Evolutionary conservation across 2,888 invertebrate genomes (phyloP), one percentile per base, ranked within the genome.

Genomic region (Ellobium chinense): DNA sequence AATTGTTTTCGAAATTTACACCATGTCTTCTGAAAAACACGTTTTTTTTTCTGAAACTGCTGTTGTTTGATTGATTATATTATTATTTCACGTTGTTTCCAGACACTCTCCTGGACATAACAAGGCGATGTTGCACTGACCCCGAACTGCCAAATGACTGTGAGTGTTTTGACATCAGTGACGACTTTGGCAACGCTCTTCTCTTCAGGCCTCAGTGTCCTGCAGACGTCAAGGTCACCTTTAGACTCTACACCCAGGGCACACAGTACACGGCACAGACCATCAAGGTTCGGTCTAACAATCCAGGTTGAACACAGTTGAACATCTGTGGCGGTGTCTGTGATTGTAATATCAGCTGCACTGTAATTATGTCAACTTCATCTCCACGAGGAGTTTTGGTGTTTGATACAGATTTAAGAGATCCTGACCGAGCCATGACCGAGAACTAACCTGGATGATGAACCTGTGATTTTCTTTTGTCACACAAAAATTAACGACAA

Each of bases 171-270:
- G 73, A 73, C 36, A 73, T 73, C 36, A 37, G 37, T 39, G 31
- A 31, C 34, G 73, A 58, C 34, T 81, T 66, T 73, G 78, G 78
- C 65, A 81, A 81, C 78, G 73, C 78, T 54, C 56, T 73, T 54
- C 73, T 37, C 36, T 73, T 78, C 54, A 72, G 65, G 18, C 81
- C 81, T 0, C 24, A 54, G 37, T 81, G 78, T 31, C 81, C 81
- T 4, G 24, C 56, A 1, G 18, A 63, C 24, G 46, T 73, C 56
- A 31, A 62, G 12, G 66, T 81, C 46, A 58, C 31, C 34, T 70
- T 80, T 74, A 21, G 21, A 29, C 75, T 80, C 24, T 80, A 39
- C 75, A 78, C 72, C 54, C 65, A 37, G 12, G 37, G 46, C 78
- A 72, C 65, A 73, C 68, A 36, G 7, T 4, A 39, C 46, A 65